Evolutionary conservation across 2,797 vertebrate species (phyloP).

Genomic region (Xenopus petersii): DNA sequence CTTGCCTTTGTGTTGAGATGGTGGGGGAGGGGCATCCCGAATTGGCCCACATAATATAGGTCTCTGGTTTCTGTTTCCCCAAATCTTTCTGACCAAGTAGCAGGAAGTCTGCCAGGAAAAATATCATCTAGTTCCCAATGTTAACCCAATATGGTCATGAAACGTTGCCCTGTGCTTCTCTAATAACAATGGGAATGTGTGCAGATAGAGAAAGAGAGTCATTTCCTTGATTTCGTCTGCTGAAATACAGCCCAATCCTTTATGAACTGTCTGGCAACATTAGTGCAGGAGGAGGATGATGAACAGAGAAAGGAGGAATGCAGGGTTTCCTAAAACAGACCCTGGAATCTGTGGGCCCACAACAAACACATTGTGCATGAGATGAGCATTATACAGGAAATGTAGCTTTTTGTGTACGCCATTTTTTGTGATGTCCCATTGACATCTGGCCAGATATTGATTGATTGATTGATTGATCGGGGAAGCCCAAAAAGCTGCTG

Average conservation of each 20-base stretch:
- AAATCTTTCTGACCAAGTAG: constrained; percentile 17
- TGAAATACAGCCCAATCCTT: neutral
- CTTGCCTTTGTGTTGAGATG: neutral
- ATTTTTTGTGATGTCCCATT: too few species aligned
- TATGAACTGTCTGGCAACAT: too few species aligned
- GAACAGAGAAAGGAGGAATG: too few species aligned
- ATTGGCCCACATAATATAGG: constrained; percentile 18
- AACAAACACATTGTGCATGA: too few species aligned
- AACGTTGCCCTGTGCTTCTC: constrained; percentile 13
- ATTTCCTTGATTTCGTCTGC: neutral
- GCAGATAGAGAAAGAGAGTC: neutral
- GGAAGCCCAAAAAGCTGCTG: too few species aligned
- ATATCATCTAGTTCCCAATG: constrained; percentile 10
- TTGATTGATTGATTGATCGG: too few species aligned
- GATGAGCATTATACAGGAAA: too few species aligned
- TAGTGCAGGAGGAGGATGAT: too few species aligned
- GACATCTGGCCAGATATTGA: too few species aligned
- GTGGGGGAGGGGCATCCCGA: neutral
- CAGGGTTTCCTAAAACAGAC: too few species aligned
- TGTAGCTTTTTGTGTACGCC: too few species aligned
- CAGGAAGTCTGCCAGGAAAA: constrained; percentile 29
- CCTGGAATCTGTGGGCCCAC: too few species aligned
- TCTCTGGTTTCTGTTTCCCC: constrained; percentile 19
- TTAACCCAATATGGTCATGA: constrained; percentile 43
- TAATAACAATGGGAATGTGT: neutral